Percentiles rank a stretch among this genome's conserved stretches.
Conservation (phyloP, 2,888 invertebrate species). For the Rugalucina vietnamica region DNA sequence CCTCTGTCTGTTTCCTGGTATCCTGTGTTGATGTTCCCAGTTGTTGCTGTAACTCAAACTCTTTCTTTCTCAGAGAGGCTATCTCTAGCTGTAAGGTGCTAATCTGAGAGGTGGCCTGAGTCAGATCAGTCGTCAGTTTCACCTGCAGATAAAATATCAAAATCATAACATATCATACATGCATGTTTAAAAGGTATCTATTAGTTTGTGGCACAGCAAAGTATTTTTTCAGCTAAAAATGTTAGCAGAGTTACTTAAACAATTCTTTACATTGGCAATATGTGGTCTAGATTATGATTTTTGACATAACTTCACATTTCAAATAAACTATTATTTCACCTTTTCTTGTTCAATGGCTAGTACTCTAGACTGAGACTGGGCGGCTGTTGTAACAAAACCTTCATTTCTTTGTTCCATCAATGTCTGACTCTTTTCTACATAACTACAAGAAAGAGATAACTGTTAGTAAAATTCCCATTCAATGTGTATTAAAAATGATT, state of each 20-base stretch:
- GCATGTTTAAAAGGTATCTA: no score
- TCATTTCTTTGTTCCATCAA: constrained; percentile 82
- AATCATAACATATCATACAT: no score
- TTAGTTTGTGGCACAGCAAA: no score
- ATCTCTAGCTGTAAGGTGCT: constrained; percentile 78
- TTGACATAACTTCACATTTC: no score
- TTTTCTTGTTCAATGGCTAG: constrained; percentile 82
- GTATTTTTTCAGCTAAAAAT: no score
- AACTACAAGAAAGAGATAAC: constrained; percentile 67
- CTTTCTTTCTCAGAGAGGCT: constrained; percentile 74
- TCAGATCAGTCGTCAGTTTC: constrained; percentile 62
- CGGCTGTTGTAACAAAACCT: constrained; percentile 77
- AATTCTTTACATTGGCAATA: no score
- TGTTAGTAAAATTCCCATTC: no score
- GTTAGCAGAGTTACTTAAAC: no score
- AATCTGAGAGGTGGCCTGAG: constrained; percentile 77
- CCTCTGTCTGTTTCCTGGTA: constrained; percentile 68
- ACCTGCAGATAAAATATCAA: constrained; percentile 38
- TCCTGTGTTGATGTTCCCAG: constrained; percentile 68
- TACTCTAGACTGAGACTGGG: constrained; percentile 79
- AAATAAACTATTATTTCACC: no score
- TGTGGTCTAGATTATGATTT: no score
- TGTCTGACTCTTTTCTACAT: constrained; percentile 82
- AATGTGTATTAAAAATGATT: no score
- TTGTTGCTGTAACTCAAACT: constrained; percentile 77